Base-by-base conservation (phyloP, 2,113 vertebrate species). In the Chascanopsetta lugubris region DNA sequence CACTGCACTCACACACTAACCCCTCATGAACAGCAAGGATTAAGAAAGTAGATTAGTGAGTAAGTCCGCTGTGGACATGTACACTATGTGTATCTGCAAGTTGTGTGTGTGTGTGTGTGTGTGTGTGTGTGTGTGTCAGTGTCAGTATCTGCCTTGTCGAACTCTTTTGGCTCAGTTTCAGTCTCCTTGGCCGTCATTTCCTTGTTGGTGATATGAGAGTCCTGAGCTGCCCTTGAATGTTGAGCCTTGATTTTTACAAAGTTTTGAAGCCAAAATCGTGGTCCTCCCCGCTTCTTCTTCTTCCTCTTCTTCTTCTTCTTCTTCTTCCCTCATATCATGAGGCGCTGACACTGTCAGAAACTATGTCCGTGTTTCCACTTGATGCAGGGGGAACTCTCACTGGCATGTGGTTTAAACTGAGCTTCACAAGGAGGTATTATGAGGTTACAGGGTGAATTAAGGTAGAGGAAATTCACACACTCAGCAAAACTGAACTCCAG, bases 121-220 rank as follows among this genome's bases (percentile, higher is more conserved):
- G 32, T 34, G 34, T 38, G 34, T 42, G 46, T 26, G 20, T 68
- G 51, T 56, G 38, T 54, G 55, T 65, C 6, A 46, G 34, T 46
- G 38, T 61, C 10, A 0, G 25, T 82, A 61, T 80, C 57, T 56
- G 60, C 54, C 67, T 43, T 38, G 21, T 61, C 74, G 57, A 69
- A 69, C 70, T 74, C 47, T 75, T 38, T 54, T 77, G 82, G 81
- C 77, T 78, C 51, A 65, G 18, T 46, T 26, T 73, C 54, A 17
- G 48, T 77, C 78, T 84, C 85, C 80, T 84, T 83, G 79, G 69
- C 80, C 36, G 6, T 62, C 57, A 57, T 54, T 81, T 85, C 59
- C 69, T 79, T 47, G 62, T 56, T 75, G 27, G 13, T 61, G 84
- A 87, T 84, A 79, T 43, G 26, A 86, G 46, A 36, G 40, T 72